phyloP scores from a whole-genome alignment of 2,113 vertebrate species.

The Stomatorhinus ivindoensis region DNA sequence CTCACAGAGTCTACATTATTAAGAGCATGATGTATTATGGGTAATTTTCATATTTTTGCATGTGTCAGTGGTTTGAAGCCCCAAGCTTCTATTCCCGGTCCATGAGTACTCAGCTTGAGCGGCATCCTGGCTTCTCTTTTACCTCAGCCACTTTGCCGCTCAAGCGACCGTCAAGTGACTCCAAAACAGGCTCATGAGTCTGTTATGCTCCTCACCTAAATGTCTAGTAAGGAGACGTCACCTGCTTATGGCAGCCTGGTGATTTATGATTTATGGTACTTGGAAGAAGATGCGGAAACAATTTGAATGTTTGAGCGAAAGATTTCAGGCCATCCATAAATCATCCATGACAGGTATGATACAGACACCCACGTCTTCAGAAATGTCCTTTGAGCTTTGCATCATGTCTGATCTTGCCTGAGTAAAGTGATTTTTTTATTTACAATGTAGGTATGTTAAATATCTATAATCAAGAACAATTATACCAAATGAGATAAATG shows the following conservation, averaged over 20 bases:
- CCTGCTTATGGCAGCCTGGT: not conserved
- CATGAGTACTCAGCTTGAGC: not conserved
- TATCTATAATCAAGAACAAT: not conserved
- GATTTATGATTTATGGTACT: constrained; percentile 19
- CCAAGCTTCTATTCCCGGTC: not conserved
- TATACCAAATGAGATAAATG: not conserved
- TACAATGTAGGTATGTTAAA: constrained; percentile 14
- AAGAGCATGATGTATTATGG: not conserved
- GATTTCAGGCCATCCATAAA: constrained; percentile 17
- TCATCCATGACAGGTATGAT: constrained; percentile 28
- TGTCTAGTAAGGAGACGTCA: not conserved
- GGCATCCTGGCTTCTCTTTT: not conserved
- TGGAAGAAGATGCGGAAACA: not conserved
- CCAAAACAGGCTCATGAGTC: not conserved
- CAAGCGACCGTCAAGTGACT: not conserved
- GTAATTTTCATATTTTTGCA: not conserved
- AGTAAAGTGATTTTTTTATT: constrained; percentile 24
- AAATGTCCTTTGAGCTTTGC: constrained; percentile 20
- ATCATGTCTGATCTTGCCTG: constrained; percentile 12
- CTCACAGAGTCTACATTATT: not conserved
- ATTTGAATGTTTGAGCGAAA: not conserved
- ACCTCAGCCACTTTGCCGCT: not conserved
- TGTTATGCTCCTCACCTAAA: not conserved
- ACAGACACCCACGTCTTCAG: constrained; percentile 19
- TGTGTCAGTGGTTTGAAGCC: not conserved